phyloP scores from a whole-genome alignment of 2,888 invertebrate species.

The Troilus luridus region DNA sequence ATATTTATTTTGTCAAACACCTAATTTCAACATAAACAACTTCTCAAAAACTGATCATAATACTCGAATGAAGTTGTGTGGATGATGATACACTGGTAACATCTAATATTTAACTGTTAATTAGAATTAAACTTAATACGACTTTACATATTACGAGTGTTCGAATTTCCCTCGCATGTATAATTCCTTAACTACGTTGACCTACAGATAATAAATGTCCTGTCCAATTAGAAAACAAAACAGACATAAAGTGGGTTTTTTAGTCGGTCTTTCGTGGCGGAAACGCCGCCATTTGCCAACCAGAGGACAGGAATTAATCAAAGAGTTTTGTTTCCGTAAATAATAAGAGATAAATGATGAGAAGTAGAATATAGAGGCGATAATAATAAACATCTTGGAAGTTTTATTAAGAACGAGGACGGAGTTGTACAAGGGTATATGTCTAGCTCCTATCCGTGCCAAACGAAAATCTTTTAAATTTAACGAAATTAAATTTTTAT shows the following conservation, averaged over 20 bases:
- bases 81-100: too few relatives aligned
- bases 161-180: neutral
- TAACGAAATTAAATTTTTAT: neutral
- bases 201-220: neutral
- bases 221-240: constrained; percentile 24
- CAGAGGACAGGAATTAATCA: constrained; percentile 31
- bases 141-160: neutral
- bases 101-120: neutral
- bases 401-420: constrained; percentile 23
- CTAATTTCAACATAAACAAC: too few relatives aligned
- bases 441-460: neutral
- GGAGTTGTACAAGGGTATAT: constrained; percentile 6
- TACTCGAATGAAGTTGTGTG: too few relatives aligned
- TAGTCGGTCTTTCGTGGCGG: neutral
- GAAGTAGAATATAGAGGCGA: constrained; percentile 5
- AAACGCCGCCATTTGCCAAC: constrained; percentile 11
- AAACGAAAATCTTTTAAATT: neutral
- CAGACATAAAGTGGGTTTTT: constrained; percentile 1
- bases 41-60: too few relatives aligned
- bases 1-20: too few relatives aligned
- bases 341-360: constrained; percentile 35
- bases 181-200: neutral
- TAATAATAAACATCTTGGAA: constrained; percentile 29
- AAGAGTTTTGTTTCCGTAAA: constrained; percentile 35
- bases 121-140: neutral